phyloP scores from a whole-genome alignment of 2,888 invertebrate genomes.

The Eupeodes luniger region DNA sequence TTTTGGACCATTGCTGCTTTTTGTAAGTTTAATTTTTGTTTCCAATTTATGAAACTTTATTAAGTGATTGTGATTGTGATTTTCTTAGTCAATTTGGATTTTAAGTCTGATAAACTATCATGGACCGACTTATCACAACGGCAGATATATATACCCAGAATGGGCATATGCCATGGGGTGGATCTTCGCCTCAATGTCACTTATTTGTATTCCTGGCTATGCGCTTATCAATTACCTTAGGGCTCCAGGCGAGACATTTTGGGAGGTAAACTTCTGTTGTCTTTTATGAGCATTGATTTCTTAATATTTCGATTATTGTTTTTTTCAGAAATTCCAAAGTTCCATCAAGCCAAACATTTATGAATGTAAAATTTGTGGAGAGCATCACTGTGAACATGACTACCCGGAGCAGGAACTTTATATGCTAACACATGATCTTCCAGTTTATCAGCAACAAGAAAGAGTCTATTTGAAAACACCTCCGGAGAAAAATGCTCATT shows the following conservation, averaged over 20 bases:
- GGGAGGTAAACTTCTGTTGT: constrained; percentile 86
- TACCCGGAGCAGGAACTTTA: constrained; percentile 85
- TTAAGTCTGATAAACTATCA: constrained; percentile 95
- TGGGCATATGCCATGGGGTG: constrained; percentile 96
- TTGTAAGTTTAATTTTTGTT: constrained; percentile 84
- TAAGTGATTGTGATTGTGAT: background rate
- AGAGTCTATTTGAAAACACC: constrained; percentile 52
- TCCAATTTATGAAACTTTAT: background rate
- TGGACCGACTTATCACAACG: constrained; percentile 93
- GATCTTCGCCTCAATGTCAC: constrained; percentile 92
- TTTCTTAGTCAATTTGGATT: constrained; percentile 91
- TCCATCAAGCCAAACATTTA: constrained; percentile 91
- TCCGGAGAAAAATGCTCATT: constrained; percentile 46
- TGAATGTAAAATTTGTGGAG: constrained; percentile 90
- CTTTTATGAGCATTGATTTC: background rate
- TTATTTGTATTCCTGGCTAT: constrained; percentile 93
- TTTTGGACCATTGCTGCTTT: constrained; percentile 91
- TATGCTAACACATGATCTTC: constrained; percentile 83
- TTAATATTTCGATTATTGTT: background rate
- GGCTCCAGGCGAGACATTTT: constrained; percentile 89
- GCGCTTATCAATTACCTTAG: constrained; percentile 89
- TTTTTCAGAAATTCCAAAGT: constrained; percentile 89
- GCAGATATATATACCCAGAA: constrained; percentile 90
- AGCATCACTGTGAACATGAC: constrained; percentile 90
- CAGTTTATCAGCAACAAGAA: constrained; percentile 55